These are phyloP conservation scores for Drosophila guanche DNA, from an alignment of 1,140 invertebrate species.

Conservation along the genomic window DNA sequence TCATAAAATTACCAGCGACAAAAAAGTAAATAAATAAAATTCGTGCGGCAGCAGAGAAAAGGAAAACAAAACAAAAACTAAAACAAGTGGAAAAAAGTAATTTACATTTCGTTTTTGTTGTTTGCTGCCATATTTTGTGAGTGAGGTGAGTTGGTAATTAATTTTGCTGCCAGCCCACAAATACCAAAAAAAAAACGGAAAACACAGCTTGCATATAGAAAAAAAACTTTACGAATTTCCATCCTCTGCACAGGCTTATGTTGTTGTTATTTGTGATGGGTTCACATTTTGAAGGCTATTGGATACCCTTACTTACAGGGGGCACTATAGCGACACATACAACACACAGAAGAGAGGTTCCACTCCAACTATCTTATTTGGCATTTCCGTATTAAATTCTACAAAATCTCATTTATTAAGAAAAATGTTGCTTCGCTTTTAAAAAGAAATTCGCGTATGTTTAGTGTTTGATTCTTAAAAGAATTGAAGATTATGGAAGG, in stretches of 20 bases:
- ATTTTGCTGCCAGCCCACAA: slow-evolving; percentile 43
- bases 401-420: too few species aligned
- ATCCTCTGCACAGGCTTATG: slow-evolving; percentile 8
- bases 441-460: too few species aligned
- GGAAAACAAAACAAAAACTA: slow-evolving; percentile 2
- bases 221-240: too few species aligned
- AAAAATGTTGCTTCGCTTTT: too few species aligned
- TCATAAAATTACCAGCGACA: slow-evolving; percentile 19
- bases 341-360: too few species aligned
- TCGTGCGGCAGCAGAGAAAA: slow-evolving; percentile 45
- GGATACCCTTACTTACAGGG: too few species aligned
- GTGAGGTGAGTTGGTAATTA: slow-evolving; percentile 61
- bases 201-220: neutral
- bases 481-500: too few species aligned
- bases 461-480: too few species aligned
- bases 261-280: neutral
- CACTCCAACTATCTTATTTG: too few species aligned
- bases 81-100: slow-evolving; percentile 22
- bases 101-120: slow-evolving; percentile 33
- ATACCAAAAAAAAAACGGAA: slow-evolving; percentile 9
- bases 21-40: slow-evolving; percentile 32
- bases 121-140: slow-evolving; percentile 18
- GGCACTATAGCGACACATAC: too few species aligned
- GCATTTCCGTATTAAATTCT: too few species aligned
- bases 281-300: too few species aligned